Evolutionary conservation across 2,888 invertebrate species (phyloP).

Genomic region (Cephus sareptanus): DNA sequence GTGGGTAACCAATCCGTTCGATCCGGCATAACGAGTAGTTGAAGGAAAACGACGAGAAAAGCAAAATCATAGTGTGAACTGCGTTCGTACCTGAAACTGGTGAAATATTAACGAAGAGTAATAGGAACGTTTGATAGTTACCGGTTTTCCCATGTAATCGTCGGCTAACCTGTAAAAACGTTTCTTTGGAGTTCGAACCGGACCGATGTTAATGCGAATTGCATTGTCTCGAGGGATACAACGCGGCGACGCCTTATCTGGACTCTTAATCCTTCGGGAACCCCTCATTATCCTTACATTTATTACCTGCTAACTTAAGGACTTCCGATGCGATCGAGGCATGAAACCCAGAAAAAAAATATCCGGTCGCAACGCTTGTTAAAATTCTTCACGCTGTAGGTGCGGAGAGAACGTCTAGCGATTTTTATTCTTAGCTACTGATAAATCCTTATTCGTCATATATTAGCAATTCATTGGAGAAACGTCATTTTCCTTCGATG

Average conservation of each 20-base stretch:
- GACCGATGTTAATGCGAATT: background rate
- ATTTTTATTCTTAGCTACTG: background rate
- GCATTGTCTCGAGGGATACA: constrained; percentile 15
- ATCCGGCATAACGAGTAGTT: constrained; percentile 44
- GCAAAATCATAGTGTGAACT: background rate
- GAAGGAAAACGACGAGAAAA: background rate
- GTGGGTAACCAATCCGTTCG: constrained; percentile 45
- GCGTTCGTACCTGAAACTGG: background rate
- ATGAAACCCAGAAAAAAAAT: constrained; percentile 42
- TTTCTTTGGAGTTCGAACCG: background rate
- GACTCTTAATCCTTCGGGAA: constrained; percentile 37
- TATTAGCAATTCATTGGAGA: background rate
- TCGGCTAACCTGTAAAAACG: background rate
- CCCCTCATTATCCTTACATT: constrained; percentile 46
- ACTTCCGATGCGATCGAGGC: constrained; percentile 47
- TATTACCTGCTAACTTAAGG: constrained; percentile 45
- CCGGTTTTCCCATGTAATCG: background rate
- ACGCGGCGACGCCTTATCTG: constrained; percentile 29
- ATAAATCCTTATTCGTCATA: background rate
- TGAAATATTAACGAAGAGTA: background rate
- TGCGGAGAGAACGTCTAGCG: constrained; percentile 16
- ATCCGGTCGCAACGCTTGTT: constrained; percentile 49
- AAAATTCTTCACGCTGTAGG: constrained; percentile 55
- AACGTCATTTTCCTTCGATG: background rate
- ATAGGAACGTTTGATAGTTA: background rate